These are phyloP conservation scores for Diabrotica balteata DNA, from an alignment of 2,888 invertebrate species.

Conservation along the genomic window DNA sequence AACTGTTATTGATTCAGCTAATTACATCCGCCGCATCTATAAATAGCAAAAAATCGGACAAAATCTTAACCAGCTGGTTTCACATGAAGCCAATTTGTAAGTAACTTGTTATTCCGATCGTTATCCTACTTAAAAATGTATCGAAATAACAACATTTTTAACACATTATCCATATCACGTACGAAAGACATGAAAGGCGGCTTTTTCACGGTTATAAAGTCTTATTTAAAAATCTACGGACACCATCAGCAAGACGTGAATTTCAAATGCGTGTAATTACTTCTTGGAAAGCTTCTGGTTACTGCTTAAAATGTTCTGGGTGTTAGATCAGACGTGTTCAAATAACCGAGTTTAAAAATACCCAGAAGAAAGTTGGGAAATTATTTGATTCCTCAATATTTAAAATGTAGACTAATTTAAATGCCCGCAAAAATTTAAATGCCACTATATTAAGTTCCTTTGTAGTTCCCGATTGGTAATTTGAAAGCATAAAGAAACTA, in stretches of 20 bases:
- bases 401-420: too few species aligned
- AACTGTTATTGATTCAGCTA: too few species aligned
- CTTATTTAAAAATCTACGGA: constrained; percentile 37
- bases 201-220: constrained; percentile 28
- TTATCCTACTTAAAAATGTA: constrained; percentile 34
- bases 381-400: too few species aligned
- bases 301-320: constrained; percentile 14
- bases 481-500: too few species aligned
- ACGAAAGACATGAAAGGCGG: constrained; percentile 37
- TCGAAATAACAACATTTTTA: constrained; percentile 38
- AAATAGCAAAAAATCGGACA: not conserved
- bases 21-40: too few species aligned
- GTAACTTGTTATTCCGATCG: not conserved
- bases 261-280: constrained; percentile 34
- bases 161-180: constrained; percentile 42
- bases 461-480: too few species aligned
- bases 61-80: not conserved
- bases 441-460: too few species aligned
- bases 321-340: constrained; percentile 4
- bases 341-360: not conserved
- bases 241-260: constrained; percentile 32
- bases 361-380: too few species aligned
- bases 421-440: too few species aligned
- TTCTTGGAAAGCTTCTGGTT: constrained; percentile 31
- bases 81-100: not conserved